Evolutionary conservation across 2,888 invertebrate species (phyloP).

Genomic region (Apamea sordens): DNA sequence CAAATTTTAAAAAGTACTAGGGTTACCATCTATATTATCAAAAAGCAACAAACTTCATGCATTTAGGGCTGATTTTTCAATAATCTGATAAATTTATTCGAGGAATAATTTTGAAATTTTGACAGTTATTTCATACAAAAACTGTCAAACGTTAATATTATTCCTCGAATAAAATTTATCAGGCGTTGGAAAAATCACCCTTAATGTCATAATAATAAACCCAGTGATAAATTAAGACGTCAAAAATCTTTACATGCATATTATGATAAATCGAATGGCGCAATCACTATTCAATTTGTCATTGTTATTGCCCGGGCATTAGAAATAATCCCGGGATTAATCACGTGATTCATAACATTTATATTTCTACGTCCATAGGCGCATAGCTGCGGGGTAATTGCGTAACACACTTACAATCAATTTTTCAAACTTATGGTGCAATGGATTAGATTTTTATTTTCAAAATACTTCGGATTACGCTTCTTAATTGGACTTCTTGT

Average conservation of each 20-base stretch:
- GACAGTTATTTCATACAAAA: too few species aligned
- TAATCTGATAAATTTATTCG: too few species aligned
- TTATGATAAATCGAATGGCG: not conserved
- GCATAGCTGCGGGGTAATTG: too few species aligned
- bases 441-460: too few species aligned
- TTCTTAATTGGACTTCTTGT: not conserved
- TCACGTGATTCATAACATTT: not conserved
- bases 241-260: not conserved
- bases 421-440: not conserved
- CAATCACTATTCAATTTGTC: not conserved
- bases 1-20: not conserved
- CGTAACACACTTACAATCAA: not conserved
- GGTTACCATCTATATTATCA: not conserved
- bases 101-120: too few species aligned
- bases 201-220: not conserved
- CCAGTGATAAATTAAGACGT: not conserved
- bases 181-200: too few species aligned
- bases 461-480: not conserved
- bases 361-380: not conserved
- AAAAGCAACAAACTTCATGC: not conserved
- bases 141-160: too few species aligned
- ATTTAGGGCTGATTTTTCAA: too few species aligned
- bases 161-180: too few species aligned
- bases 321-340: conserved; percentile 6
- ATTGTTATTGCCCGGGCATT: not conserved